Conservation (phyloP, 2,888 invertebrate species). For the Altica lythri region DNA sequence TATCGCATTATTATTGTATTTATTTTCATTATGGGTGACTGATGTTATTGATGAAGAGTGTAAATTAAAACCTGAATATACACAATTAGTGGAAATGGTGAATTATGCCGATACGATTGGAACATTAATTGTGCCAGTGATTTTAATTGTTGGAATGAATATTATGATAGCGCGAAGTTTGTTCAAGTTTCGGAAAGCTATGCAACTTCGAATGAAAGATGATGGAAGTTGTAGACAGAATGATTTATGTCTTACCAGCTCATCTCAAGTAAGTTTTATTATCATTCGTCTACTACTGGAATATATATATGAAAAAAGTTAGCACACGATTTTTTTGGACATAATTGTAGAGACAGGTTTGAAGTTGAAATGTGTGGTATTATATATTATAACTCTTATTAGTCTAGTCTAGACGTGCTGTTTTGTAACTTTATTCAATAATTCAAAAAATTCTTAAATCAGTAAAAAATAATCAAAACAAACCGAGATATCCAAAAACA, state of each 20-base stretch:
- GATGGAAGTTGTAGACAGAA: constrained; percentile 49
- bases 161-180: constrained; percentile 64
- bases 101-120: constrained; percentile 66
- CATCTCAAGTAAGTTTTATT: constrained; percentile 56
- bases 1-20: constrained; percentile 47
- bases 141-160: constrained; percentile 67
- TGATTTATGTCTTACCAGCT: constrained; percentile 53
- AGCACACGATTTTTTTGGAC: no score
- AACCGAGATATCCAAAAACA: no score
- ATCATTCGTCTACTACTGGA: no score
- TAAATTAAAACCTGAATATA: constrained; percentile 60
- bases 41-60: constrained; percentile 55
- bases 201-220: constrained; percentile 52
- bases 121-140: constrained; percentile 66
- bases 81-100: constrained; percentile 61
- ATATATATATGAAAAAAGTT: no score
- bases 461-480: no score
- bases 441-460: no score
- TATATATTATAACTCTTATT: no score
- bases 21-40: constrained; percentile 53
- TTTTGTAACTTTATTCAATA: no score
- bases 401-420: no score
- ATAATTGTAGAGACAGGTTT: no score
- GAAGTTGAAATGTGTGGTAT: no score
- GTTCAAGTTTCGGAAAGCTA: constrained; percentile 57